These are phyloP conservation scores for Bambusicola thoracicus DNA, from an alignment of 2,113 vertebrate genomes.

Conservation along the genomic window DNA sequence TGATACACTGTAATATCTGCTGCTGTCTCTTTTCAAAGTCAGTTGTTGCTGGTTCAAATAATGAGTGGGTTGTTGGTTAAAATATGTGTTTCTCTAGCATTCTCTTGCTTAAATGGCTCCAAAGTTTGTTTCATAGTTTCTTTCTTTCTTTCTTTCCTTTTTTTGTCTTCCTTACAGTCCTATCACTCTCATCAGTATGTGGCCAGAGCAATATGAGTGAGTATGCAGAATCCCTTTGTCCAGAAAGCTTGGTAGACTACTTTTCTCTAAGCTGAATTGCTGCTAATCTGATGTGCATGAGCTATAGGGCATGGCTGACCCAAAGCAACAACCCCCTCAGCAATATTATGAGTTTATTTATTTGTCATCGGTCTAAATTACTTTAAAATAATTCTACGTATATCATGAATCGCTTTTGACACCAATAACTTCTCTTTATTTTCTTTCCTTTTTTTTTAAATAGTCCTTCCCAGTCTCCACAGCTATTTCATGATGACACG, in stretches of 20 bases:
- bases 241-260: not conserved
- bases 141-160: not conserved
- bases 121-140: conserved; percentile 32
- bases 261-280: conserved; percentile 17
- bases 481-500: conserved; percentile 95
- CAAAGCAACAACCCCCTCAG: not conserved
- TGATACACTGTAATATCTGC: not conserved
- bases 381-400: not conserved
- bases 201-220: conserved; percentile 99
- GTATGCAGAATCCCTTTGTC: conserved; percentile 74
- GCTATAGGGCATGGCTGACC: not conserved
- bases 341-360: not conserved
- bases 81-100: conserved; percentile 21
- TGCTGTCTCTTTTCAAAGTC: conserved; percentile 7
- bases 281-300: conserved; percentile 30
- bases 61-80: not conserved
- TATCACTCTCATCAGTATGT: conserved; percentile 99
- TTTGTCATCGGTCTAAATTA: conserved; percentile 40
- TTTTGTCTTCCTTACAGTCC: conserved; percentile 86
- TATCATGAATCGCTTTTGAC: not conserved
- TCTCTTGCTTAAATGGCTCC: not conserved
- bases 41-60: not conserved
- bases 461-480: conserved; percentile 92
- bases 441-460: conserved; percentile 12
- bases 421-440: not conserved